phyloP scores from a whole-genome alignment of 2,888 invertebrate genomes.

The Gnatocerus cornutus region DNA sequence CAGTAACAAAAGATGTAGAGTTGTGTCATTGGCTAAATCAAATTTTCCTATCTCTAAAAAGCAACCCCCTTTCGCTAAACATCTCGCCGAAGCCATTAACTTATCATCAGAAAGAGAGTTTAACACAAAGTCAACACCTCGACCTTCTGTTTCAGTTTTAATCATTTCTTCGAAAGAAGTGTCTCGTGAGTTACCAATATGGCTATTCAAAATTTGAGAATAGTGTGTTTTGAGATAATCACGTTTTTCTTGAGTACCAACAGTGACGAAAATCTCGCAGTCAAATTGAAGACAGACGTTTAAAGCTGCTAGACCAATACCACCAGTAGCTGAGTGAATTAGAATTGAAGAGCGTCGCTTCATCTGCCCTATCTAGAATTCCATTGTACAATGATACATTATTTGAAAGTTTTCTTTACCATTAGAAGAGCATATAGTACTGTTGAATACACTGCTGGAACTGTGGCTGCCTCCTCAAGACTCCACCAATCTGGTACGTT shows the following conservation, averaged over 20 bases:
- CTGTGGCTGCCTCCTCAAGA: constrained; percentile 75
- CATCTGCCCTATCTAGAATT: constrained; percentile 27
- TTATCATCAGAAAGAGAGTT: constrained; percentile 95
- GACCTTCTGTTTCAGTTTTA: constrained; percentile 84
- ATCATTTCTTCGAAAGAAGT: constrained; percentile 92
- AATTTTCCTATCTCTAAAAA: constrained; percentile 81
- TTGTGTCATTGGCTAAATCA: constrained; percentile 74
- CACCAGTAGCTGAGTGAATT: too few relatives aligned
- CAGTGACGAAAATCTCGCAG: too few relatives aligned
- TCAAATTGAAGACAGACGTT: too few relatives aligned
- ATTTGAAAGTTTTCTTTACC: too few relatives aligned
- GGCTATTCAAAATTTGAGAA: too few relatives aligned
- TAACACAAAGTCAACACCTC: constrained; percentile 91
- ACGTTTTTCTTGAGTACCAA: too few relatives aligned
- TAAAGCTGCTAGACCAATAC: too few relatives aligned
- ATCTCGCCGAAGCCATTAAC: constrained; percentile 69
- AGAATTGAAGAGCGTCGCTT: too few relatives aligned
- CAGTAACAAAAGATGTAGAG: constrained; percentile 78
- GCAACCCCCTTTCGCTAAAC: constrained; percentile 69
- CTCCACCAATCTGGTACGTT: constrained; percentile 74
- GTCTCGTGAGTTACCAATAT: too few relatives aligned
- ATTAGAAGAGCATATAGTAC: constrained; percentile 58
- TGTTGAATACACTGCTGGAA: constrained; percentile 77
- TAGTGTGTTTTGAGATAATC: too few relatives aligned
- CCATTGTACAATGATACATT: too few relatives aligned